phyloP scores from a whole-genome alignment of 2,797 vertebrate genomes.

The Tympanoctomys barrerae region DNA sequence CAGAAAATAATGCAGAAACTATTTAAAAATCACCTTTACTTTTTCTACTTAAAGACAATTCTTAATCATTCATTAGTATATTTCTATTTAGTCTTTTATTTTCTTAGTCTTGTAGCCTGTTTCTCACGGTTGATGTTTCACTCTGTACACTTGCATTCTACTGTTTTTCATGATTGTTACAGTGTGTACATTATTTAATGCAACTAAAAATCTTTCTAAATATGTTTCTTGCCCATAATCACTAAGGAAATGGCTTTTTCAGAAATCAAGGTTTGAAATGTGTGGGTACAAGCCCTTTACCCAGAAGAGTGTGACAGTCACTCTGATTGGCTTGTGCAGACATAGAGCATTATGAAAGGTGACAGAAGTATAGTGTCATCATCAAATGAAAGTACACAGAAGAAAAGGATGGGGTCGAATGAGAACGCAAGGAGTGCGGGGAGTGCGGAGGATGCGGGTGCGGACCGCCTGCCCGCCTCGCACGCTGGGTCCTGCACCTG shows the following conservation, averaged over 20 bases:
- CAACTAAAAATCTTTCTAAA: not conserved
- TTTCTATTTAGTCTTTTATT: not conserved
- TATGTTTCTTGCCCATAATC: not conserved
- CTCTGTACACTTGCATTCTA: not conserved
- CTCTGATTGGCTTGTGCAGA: not conserved
- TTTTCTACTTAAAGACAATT: not conserved
- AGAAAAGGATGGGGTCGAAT: not conserved
- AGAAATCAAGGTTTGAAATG: conserved; percentile 8
- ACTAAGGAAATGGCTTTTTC: not conserved
- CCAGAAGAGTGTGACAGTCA: not conserved
- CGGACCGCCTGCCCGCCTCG: not conserved
- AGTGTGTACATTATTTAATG: not conserved
- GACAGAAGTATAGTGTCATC: not conserved
- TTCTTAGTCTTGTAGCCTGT: not conserved
- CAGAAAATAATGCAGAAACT: not conserved
- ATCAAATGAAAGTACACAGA: not conserved
- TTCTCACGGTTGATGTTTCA: conserved; percentile 37
- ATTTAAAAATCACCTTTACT: not conserved
- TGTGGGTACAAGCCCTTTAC: not conserved
- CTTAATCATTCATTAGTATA: not conserved
- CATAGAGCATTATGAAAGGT: not conserved
- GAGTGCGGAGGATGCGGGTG: not conserved
- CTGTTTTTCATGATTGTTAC: not conserved
- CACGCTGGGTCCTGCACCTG: conserved; percentile 30
- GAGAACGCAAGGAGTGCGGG: not conserved